Evolutionary conservation across 2,888 invertebrate genomes (phyloP).

Genomic region (Dinocampus coccinellae): DNA sequence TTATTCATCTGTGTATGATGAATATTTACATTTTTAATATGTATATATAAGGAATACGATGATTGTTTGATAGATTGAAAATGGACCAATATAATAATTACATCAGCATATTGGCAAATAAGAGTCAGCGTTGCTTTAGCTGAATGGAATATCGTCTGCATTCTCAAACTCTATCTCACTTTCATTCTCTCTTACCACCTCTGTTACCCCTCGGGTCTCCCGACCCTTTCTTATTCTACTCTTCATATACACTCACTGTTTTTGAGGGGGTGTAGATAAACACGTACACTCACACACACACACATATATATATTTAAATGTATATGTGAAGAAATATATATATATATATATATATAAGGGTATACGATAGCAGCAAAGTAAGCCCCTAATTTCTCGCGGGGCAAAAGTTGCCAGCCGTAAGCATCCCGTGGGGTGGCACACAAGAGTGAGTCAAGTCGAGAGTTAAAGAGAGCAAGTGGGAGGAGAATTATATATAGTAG

Average conservation of each 20-base stretch:
- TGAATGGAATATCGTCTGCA: conserved; percentile 44
- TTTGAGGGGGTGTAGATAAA: not conserved
- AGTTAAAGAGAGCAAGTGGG: not conserved
- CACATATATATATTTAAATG: not conserved
- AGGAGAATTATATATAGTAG: conserved; percentile 11
- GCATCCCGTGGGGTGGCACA: conserved; percentile 41
- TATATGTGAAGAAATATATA: conserved; percentile 15
- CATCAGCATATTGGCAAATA: conserved; percentile 70
- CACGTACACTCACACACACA: not conserved
- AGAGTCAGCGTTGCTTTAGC: conserved; percentile 58
- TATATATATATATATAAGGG: conserved; percentile 9
- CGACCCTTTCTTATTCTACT: conserved; percentile 40
- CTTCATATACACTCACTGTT: conserved; percentile 29
- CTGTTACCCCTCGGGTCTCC: too few relatives aligned
- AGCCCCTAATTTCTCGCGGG: conserved; percentile 68
- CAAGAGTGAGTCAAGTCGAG: conserved; percentile 15
- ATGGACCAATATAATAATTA: conserved; percentile 68
- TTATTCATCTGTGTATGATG: not conserved
- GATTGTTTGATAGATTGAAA: conserved; percentile 20
- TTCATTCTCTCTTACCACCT: conserved; percentile 30
- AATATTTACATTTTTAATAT: not conserved
- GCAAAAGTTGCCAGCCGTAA: conserved; percentile 58
- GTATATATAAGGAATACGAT: not conserved
- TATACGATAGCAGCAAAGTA: conserved; percentile 56
- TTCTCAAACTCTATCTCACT: too few relatives aligned